These are phyloP conservation scores for Cavia porcellus DNA, from an alignment of 2,113 vertebrate species.

Conservation along the genomic window DNA sequence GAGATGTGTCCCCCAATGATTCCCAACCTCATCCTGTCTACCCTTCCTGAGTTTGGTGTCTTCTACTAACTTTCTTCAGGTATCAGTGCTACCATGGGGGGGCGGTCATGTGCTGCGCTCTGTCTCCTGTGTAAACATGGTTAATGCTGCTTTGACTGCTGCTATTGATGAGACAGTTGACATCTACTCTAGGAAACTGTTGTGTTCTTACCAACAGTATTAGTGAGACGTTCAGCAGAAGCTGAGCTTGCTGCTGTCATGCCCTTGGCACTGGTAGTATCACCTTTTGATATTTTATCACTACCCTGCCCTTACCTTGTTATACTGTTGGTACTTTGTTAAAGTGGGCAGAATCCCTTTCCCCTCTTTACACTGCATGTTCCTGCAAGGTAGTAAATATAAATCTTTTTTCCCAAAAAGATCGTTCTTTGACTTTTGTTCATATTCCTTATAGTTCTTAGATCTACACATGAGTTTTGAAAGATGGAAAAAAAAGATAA, in stretches of 20 bases:
- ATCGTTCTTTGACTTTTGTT: slow-evolving; percentile 45
- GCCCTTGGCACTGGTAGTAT: background rate
- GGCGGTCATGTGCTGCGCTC: background rate
- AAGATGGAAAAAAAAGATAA: background rate
- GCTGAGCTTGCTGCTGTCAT: background rate
- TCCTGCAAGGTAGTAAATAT: slow-evolving; percentile 18
- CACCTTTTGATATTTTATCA: background rate
- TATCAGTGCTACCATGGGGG: background rate
- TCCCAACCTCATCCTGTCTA: background rate
- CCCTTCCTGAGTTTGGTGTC: background rate
- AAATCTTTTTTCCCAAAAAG: background rate
- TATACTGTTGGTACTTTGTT: background rate
- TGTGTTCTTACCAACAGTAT: background rate
- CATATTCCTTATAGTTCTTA: background rate
- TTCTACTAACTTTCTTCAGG: slow-evolving; percentile 1
- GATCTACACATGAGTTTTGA: slow-evolving; percentile 15
- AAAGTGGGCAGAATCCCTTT: background rate
- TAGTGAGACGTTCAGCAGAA: background rate
- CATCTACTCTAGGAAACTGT: background rate
- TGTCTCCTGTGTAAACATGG: slow-evolving; percentile 20
- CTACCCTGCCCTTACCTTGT: background rate
- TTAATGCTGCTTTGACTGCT: background rate
- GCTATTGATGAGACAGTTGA: background rate
- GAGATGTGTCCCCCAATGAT: background rate
- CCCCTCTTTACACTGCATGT: background rate